Conservation (phyloP, 2,888 invertebrate genomes). For the Plutella xylostella region DNA sequence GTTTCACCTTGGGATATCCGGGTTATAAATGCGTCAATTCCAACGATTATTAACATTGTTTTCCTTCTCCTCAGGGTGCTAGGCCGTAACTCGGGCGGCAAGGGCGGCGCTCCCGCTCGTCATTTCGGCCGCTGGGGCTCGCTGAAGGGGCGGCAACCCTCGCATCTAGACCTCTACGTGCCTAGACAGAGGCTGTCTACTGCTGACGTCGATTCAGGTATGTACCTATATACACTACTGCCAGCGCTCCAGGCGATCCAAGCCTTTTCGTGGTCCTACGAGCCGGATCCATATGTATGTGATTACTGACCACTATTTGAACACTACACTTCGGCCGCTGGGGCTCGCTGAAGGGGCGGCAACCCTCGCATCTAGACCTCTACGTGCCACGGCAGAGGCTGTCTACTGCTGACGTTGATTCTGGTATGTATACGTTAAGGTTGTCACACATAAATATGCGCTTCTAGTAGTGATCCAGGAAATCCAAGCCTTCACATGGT, state of each 20-base stretch:
- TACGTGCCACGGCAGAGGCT: constrained; percentile 48
- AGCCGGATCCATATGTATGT: no score
- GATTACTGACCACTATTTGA: no score
- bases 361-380: constrained; percentile 72
- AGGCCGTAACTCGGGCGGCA: constrained; percentile 49
- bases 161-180: constrained; percentile 67
- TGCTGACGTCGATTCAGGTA: constrained; percentile 53
- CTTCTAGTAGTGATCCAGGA: no score
- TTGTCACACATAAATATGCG: no score
- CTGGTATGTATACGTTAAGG: no score
- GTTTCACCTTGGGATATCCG: no score
- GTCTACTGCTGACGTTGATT: constrained; percentile 52
- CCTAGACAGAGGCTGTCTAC: constrained; percentile 48
- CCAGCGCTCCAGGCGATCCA: no score
- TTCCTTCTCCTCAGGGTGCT: constrained; percentile 38
- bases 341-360: constrained; percentile 84
- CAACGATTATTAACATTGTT: no score
- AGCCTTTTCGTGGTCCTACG: no score
- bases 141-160: constrained; percentile 78
- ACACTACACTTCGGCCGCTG: constrained; percentile 80
- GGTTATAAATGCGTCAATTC: no score
- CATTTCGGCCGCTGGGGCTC: constrained; percentile 85
- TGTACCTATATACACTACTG: constrained; percentile 5
- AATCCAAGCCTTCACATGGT: no score
- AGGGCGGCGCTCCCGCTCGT: constrained; percentile 61